phyloP scores from a whole-genome alignment of 2,888 invertebrate genomes.

The Eilema caniola region DNA sequence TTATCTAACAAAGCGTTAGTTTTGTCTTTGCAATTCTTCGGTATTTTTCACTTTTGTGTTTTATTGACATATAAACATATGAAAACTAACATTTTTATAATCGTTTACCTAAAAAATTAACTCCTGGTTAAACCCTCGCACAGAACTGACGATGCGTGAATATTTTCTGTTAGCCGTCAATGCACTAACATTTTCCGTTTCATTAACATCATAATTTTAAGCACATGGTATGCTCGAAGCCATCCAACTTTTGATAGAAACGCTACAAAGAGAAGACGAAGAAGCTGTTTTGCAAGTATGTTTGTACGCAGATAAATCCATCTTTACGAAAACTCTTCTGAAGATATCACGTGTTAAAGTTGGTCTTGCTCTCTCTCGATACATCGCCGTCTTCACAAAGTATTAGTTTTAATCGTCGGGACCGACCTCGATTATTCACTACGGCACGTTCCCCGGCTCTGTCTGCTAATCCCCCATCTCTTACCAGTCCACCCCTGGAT shows the following conservation, averaged over 20 bases:
- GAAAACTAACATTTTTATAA: no score
- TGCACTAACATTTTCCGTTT: not conserved
- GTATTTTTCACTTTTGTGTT: no score
- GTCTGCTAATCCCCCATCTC: slow-evolving; percentile 62
- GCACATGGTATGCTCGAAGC: not conserved
- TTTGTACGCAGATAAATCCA: slow-evolving; percentile 24
- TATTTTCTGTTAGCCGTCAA: not conserved
- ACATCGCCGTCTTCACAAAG: slow-evolving; percentile 58
- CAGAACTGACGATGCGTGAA: not conserved
- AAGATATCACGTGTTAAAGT: slow-evolving; percentile 38
- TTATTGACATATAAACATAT: no score
- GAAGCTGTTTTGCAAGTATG: not conserved
- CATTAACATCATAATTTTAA: not conserved
- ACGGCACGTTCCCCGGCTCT: slow-evolving; percentile 61
- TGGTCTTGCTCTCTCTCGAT: slow-evolving; percentile 34
- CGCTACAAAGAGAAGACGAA: not conserved
- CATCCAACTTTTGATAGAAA: not conserved
- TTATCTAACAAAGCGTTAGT: no score
- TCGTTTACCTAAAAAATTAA: no score
- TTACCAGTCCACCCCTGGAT: slow-evolving; percentile 59
- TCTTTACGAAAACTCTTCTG: slow-evolving; percentile 32
- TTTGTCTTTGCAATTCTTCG: no score
- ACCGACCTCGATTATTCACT: slow-evolving; percentile 67
- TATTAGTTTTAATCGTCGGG: slow-evolving; percentile 65
- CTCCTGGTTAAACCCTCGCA: no score